A percentile compares a stretch with the other conserved stretches of the same genome.
phyloP scores from a whole-genome alignment of 2,797 vertebrate genomes.

The Borostomias antarcticus region DNA sequence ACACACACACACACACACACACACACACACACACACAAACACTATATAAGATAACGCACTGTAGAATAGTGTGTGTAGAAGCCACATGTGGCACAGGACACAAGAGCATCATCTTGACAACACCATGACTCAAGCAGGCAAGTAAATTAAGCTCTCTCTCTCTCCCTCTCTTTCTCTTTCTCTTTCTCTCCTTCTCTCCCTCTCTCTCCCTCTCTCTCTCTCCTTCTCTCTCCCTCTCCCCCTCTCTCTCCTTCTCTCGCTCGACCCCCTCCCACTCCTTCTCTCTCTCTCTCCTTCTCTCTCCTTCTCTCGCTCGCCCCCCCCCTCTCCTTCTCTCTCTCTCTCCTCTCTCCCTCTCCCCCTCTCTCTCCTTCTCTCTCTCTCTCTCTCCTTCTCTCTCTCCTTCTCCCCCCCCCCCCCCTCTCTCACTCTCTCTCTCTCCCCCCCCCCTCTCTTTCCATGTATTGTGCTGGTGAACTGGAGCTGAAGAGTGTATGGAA shows the following conservation, averaged over 20 bases:
- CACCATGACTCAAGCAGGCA: slow-evolving; percentile 23
- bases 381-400: not conserved
- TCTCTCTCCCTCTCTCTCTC: slow-evolving; percentile 19
- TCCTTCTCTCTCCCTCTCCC: not conserved
- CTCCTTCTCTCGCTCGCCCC: slow-evolving; percentile 24
- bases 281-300: not conserved
- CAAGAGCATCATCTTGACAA: slow-evolving; percentile 44
- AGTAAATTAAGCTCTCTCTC: too few relatives aligned
- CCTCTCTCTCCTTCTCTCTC: not conserved
- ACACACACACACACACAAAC: not conserved
- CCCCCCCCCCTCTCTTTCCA: slow-evolving; percentile 34
- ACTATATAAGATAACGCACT: too few relatives aligned
- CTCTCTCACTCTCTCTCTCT: not conserved
- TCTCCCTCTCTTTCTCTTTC: slow-evolving; percentile 14
- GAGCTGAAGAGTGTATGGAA: slow-evolving; percentile 69
- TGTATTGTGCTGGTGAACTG: slow-evolving; percentile 70
- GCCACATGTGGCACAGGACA: too few relatives aligned
- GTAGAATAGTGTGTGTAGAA: too few relatives aligned
- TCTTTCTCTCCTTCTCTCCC: slow-evolving; percentile 8
- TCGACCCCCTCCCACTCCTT: not conserved
- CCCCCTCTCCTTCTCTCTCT: not conserved
- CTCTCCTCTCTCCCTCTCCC: not conserved
- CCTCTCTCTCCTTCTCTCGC: not conserved
- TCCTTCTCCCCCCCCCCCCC: not conserved
- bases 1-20: not conserved